Conservation (phyloP, 2,888 invertebrate genomes). For the Lysandra bellargus region DNA sequence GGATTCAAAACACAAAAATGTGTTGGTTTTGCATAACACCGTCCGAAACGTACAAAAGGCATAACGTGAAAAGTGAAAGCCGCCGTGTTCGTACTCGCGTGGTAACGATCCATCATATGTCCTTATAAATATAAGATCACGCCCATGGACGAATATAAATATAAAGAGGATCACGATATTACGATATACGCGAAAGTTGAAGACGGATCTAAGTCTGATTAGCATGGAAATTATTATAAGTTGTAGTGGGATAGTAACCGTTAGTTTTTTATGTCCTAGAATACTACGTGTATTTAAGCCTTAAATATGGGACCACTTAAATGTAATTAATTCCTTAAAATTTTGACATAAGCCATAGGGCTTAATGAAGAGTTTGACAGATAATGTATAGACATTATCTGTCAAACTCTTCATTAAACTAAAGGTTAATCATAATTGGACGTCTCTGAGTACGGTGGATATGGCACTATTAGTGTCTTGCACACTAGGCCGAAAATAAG, state of each 20-base stretch:
- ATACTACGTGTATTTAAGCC: too few species aligned
- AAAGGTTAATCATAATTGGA: too few species aligned
- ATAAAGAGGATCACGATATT: not conserved
- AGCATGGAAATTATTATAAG: not conserved
- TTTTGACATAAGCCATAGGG: too few species aligned
- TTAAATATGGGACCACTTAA: too few species aligned
- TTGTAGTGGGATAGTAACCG: not conserved
- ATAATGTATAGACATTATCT: too few species aligned
- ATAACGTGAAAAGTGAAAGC: constrained; percentile 78
- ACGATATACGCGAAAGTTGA: not conserved
- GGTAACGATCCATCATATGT: constrained; percentile 40
- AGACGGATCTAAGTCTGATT: not conserved
- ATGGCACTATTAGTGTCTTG: too few species aligned
- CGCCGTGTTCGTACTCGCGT: constrained; percentile 46
- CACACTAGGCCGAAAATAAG: too few species aligned
- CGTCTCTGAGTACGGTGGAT: too few species aligned
- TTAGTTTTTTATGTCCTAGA: too few species aligned
- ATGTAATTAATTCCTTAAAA: too few species aligned
- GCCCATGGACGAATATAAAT: constrained; percentile 24
- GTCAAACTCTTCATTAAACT: too few species aligned
- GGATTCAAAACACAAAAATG: constrained; percentile 33
- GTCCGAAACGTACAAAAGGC: constrained; percentile 75
- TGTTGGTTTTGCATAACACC: constrained; percentile 52
- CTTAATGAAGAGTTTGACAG: too few species aligned
- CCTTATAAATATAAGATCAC: constrained; percentile 37